Percentiles rank a stretch among this genome's conserved stretches.
Conservation (phyloP, 2,113 vertebrate genomes). For the Gallinago jamesoni region DNA sequence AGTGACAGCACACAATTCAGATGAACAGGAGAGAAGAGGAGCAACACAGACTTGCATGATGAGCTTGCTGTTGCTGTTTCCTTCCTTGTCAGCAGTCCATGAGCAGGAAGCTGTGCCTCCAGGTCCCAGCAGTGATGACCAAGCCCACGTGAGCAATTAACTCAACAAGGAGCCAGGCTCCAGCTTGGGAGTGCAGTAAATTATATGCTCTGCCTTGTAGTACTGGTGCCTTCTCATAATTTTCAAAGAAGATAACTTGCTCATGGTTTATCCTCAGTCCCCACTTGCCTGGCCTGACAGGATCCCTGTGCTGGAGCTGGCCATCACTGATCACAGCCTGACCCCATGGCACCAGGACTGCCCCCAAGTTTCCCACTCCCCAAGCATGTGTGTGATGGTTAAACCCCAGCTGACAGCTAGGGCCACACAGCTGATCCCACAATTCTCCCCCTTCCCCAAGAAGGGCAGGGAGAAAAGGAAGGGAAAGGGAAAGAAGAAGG, state of each 20-base stretch:
- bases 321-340: neutral
- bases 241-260: neutral
- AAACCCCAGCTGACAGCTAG: neutral
- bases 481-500: neutral
- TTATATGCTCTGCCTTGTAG: neutral
- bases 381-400: neutral
- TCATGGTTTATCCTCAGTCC: neutral
- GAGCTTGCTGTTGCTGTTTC: accelerated
- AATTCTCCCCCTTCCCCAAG: neutral
- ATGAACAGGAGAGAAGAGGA: neutral
- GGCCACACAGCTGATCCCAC: neutral
- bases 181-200: neutral
- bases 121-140: neutral
- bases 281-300: neutral
- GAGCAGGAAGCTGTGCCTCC: neutral
- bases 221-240: neutral
- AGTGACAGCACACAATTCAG: neutral
- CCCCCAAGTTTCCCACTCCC: neutral
- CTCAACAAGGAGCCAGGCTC: neutral
- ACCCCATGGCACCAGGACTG: neutral
- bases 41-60: neutral
- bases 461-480: neutral
- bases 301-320: neutral
- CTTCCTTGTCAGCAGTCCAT: neutral
- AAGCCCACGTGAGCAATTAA: neutral